A percentile compares a stretch with the other conserved stretches of the same genome.
These are phyloP conservation scores for Pteronotus mesoamericanus DNA, from an alignment of 2,797 vertebrate genomes.

Conservation along the genomic window DNA sequence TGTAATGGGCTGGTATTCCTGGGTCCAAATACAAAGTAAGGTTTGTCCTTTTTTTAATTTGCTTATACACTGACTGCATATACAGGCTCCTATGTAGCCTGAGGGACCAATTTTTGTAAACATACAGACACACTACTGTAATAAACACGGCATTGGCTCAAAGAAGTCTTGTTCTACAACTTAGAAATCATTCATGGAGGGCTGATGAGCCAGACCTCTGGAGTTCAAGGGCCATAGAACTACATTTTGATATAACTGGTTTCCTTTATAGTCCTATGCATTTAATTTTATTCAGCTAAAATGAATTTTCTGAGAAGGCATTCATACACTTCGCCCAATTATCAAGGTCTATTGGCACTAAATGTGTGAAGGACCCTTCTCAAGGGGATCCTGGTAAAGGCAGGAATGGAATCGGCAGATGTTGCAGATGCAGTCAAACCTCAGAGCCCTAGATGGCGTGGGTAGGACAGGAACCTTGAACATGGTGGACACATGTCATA, in stretches of 20 bases:
- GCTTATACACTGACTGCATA: not conserved
- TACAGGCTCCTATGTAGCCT: not conserved
- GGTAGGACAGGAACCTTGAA: not conserved
- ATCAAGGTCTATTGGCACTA: not conserved
- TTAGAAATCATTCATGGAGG: not conserved
- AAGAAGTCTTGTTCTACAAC: not conserved
- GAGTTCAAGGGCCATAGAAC: not conserved
- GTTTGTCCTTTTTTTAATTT: not conserved
- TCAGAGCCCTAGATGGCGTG: not conserved
- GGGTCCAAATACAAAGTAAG: not conserved
- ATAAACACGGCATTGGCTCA: not conserved
- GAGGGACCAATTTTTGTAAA: not conserved
- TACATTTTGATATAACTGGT: not conserved
- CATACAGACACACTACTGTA: not conserved
- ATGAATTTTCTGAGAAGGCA: not conserved
- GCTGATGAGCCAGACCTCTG: not conserved
- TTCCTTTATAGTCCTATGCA: not conserved
- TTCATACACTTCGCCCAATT: not conserved
- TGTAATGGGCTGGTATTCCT: not conserved
- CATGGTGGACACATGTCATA: fast-evolving
- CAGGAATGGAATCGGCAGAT: not conserved
- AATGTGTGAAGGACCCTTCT: not conserved
- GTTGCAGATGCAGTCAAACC: not conserved
- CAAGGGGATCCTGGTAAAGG: not conserved
- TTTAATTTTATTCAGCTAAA: conserved; percentile 8